These are phyloP conservation scores for Coreius guichenoti DNA, from an alignment of 2,797 vertebrate species.

Conservation along the genomic window DNA sequence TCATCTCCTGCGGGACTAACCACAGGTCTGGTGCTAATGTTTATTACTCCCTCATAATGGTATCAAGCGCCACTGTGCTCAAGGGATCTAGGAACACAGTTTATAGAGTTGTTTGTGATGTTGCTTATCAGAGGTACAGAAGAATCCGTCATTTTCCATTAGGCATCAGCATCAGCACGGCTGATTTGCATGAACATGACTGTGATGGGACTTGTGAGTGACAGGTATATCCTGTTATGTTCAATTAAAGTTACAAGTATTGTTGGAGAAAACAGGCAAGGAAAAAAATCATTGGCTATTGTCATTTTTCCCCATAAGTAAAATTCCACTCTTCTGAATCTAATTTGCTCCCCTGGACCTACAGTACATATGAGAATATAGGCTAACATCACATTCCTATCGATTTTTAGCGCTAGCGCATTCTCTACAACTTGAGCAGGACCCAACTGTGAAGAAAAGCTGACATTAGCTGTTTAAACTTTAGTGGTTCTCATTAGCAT, in stretches of 20 bases:
- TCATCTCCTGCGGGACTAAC: conserved; percentile 69
- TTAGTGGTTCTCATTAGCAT: conserved; percentile 67
- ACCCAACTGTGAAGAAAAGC: conserved; percentile 57
- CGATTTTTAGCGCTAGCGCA: conserved; percentile 49
- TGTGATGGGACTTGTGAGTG: conserved; percentile 44
- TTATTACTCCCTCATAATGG: conserved; percentile 78
- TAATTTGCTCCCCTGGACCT: conserved; percentile 33
- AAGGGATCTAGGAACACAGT: conserved; percentile 66
- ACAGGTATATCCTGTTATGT: conserved; percentile 38
- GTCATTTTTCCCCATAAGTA: neutral
- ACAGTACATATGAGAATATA: conserved; percentile 26
- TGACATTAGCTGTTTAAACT: conserved; percentile 59
- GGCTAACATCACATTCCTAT: conserved; percentile 49
- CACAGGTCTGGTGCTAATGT: conserved; percentile 71
- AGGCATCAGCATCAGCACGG: neutral
- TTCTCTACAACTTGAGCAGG: conserved; percentile 46
- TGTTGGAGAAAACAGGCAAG: neutral
- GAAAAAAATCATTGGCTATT: neutral
- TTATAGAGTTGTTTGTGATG: conserved; percentile 59
- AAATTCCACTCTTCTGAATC: neutral
- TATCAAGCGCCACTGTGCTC: conserved; percentile 66
- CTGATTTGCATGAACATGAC: conserved; percentile 15
- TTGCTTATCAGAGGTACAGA: conserved; percentile 73
- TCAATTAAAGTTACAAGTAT: conserved; percentile 46
- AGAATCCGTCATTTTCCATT: conserved; percentile 60